Percentiles rank a stretch among this genome's conserved stretches.
phyloP scores from a whole-genome alignment of 2,888 invertebrate genomes.

The Amphipyra tragopoginis region DNA sequence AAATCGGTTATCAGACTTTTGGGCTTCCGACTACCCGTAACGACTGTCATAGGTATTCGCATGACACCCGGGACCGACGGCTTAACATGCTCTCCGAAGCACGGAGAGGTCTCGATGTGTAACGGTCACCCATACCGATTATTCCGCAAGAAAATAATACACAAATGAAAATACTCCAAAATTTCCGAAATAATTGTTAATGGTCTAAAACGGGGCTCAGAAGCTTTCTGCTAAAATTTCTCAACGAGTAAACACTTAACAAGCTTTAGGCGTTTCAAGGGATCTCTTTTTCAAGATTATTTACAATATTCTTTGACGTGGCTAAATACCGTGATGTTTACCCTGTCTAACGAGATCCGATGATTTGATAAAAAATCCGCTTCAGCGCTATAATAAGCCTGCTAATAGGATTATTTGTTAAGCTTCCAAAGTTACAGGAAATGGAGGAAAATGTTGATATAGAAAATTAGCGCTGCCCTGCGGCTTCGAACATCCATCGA shows the following conservation, averaged over 20 bases:
- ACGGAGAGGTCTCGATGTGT: no score
- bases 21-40: no score
- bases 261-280: conserved; percentile 23
- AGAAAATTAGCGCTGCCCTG: conserved; percentile 46
- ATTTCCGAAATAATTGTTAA: no score
- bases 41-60: no score
- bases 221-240: conserved; percentile 11
- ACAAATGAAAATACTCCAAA: no score
- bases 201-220: conserved; percentile 13
- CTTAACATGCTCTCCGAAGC: no score
- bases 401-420: conserved; percentile 45
- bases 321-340: conserved; percentile 37
- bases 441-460: conserved; percentile 37
- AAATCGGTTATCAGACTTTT: no score
- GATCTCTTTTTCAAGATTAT: conserved; percentile 25
- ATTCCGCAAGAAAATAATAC: no score
- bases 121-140: no score
- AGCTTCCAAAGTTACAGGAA: conserved; percentile 30
- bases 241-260: conserved; percentile 36
- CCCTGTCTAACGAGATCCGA: conserved; percentile 48
- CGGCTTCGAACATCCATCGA: conserved; percentile 36
- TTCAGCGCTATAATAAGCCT: conserved; percentile 31
- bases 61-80: no score
- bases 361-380: conserved; percentile 48
- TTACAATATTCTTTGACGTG: conserved; percentile 39